Base-by-base conservation (phyloP, 2,113 vertebrate species). In the Theropithecus gelada region DNA sequence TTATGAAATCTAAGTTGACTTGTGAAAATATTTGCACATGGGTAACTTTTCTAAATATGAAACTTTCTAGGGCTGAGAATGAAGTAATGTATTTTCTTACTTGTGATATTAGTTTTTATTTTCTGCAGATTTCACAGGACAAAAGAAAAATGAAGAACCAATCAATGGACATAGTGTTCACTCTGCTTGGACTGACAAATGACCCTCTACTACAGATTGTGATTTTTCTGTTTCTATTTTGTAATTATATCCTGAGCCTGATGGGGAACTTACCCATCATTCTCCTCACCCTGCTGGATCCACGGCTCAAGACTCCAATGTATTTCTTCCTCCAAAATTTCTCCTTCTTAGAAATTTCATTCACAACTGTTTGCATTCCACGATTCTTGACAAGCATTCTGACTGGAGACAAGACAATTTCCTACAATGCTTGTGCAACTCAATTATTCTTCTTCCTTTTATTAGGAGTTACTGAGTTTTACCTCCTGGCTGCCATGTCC, bases 271-370 rank as follows among this genome's bases (percentile, higher is more conserved):
- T 87, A 5, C 30, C 50, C 61, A 94, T 97, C 35, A 94, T 97
- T 32, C 5, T 83, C 25, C 88, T 96, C 32, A 97, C 93, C 7
- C 30, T 97, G 32, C 50, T 97, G 66, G 79, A 96, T 48, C 59
- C 73, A 20, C 13, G 3, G n/a, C 93, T 97, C 82, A 97, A 96
- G 95, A 97, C 93, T 6, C 93, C 95, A 16, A 94, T 97, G 96
- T 96, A 97, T 86, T 96, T 97, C 83, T 95, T 96, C 66, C 97
- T 97, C 12, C 43, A 25, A 50, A 97, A 96, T 93, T 96, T 97
- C 45, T 97, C 89, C 59, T 89, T 95, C 59, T 92, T 97, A 80
- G 95, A 97, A 84, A 80, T 97, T 83, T 95, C 55, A 17, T 96
- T 97, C 73, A 97, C 88, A 22, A 95, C 73, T 3, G 79, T 72